Conservation (phyloP, 2,113 vertebrate species). For the Apodemus sylvaticus region DNA sequence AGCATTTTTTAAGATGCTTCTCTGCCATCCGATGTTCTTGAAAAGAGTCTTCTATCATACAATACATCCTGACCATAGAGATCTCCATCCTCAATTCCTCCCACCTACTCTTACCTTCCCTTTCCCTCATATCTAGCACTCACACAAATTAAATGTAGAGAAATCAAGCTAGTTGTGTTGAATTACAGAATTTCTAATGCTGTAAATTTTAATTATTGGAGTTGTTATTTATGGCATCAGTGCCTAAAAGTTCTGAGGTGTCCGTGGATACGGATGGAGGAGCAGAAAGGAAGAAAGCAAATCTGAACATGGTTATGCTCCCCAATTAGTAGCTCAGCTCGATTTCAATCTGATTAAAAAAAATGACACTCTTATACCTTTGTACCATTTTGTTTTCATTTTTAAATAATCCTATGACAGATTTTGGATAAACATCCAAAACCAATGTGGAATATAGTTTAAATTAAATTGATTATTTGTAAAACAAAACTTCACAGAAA, state of each 20-base stretch:
- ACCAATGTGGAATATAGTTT: not conserved
- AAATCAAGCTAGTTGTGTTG: not conserved
- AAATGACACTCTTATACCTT: not conserved
- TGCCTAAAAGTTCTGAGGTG: not conserved
- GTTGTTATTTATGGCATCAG: not conserved
- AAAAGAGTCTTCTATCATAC: not conserved
- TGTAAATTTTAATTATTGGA: not conserved
- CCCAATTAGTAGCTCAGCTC: not conserved
- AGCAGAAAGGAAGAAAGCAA: not conserved
- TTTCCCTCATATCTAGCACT: not conserved
- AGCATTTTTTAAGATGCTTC: too few relatives aligned
- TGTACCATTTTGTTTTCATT: not conserved
- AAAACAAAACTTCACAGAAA: constrained; percentile 32
- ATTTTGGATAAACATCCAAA: not conserved
- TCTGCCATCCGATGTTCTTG: too few relatives aligned
- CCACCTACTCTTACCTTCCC: not conserved
- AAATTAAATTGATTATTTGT: not conserved
- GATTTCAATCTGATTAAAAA: not conserved
- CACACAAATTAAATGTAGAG: not conserved
- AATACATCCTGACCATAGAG: not conserved
- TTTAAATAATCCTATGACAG: not conserved
- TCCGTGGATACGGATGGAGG: not conserved
- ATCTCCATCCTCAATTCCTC: too few relatives aligned
- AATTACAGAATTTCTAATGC: too few relatives aligned
- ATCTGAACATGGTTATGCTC: not conserved